Percentiles rank a stretch among this genome's conserved stretches.
phyloP scores from a whole-genome alignment of 2,113 vertebrate genomes.

The Oncorhynchus nerka region DNA sequence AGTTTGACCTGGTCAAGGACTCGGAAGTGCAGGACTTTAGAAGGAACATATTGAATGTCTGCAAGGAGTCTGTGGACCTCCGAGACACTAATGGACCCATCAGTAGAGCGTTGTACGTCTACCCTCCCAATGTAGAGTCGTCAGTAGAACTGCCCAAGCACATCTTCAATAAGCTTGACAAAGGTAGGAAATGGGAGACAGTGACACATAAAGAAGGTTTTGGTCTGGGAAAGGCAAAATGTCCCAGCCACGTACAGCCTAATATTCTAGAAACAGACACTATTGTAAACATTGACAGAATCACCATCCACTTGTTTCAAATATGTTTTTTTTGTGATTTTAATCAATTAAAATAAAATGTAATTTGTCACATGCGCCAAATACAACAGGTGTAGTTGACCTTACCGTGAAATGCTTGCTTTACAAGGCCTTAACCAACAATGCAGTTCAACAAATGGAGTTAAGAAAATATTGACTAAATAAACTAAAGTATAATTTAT shows the following conservation, averaged over 20 bases:
- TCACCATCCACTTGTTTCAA: neutral
- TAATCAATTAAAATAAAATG: neutral
- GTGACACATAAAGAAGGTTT: neutral
- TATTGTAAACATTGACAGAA: neutral
- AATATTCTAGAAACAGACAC: neutral
- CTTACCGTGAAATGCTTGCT: too few relatives aligned
- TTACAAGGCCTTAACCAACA: too few relatives aligned
- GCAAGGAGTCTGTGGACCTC: conserved; percentile 96
- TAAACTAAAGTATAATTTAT: too few relatives aligned
- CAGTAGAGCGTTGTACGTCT: conserved; percentile 94
- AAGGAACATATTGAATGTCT: conserved; percentile 96
- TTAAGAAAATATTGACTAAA: too few relatives aligned
- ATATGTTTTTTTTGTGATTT: too few relatives aligned
- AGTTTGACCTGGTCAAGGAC: conserved; percentile 98
- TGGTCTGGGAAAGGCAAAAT: neutral
- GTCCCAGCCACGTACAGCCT: neutral
- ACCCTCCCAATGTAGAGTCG: conserved; percentile 97
- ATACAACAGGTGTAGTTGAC: too few relatives aligned
- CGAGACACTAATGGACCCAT: conserved; percentile 89
- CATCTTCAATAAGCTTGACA: conserved; percentile 96
- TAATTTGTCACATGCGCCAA: neutral
- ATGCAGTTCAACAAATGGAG: too few relatives aligned
- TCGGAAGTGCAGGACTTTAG: conserved; percentile 97
- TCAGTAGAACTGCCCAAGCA: conserved; percentile 92
- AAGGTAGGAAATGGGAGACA: conserved; percentile 76